Base-by-base conservation (phyloP, 64 coral and sea anemone genomes). In the Montipora capricornis region DNA sequence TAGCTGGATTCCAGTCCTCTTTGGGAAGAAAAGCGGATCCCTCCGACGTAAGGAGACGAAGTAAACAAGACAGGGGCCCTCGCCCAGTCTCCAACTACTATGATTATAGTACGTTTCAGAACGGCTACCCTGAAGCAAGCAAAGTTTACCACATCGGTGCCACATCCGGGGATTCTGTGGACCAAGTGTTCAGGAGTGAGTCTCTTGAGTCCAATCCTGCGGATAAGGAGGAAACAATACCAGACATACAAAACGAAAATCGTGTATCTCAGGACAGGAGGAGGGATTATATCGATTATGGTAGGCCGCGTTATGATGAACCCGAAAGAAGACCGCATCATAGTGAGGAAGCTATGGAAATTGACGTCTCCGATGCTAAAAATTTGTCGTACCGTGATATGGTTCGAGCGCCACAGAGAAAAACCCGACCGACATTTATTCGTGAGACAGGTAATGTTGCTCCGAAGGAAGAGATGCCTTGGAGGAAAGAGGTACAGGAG, bases 51-150 rank as follows among this genome's bases (percentile, higher is more conserved):
- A 50, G 17, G 47, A 70, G 66, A 19, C 64, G 62, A 52, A 52
- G 20, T 68, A 74, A 68, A 74, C 45, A 76, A 14, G 76, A 93
- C 14, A 50, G 61, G 9, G 5, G 50, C 51, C n/a, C 89, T 19
- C 85, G 92, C 15, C 92, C 92, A 78, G 87, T 80, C 20, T 93
- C 92, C 13, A 81, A 88, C 48, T 67, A 80, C n/a, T 93, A 79
- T 16, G 85, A 93, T 16, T 93, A 93, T 47, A 85, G 77, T 24
- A 85, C 83, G 48, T 93, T 73, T 22, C 59, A 80, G 1, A 79
- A 89, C 22, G 87, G 76, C n/a, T 6, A 62, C 29, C 73, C 59
- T 17, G 22, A 77, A 44, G 9, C 64, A 87, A 11, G 44, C 50
- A 26, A 44, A 37, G 51, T 62, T 61, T 29, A 58, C 15, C 52